A percentile compares a stretch with the other conserved stretches of the same genome.
Conservation (phyloP, 2,113 vertebrate species). For the Aegithalos caudatus region DNA sequence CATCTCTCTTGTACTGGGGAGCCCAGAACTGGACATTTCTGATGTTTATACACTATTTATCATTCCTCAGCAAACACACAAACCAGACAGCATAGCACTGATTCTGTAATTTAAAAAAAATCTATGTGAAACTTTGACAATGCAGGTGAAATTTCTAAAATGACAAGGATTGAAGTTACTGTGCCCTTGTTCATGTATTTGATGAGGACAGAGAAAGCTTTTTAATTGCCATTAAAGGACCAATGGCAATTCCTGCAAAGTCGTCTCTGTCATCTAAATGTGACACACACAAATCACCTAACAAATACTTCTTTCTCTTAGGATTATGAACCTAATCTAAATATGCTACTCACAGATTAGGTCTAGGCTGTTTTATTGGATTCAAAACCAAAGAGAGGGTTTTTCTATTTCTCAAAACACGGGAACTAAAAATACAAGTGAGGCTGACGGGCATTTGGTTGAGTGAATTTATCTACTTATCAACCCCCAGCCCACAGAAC, state of each 20-base stretch:
- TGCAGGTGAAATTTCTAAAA: background rate
- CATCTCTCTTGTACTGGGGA: background rate
- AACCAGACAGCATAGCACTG: background rate
- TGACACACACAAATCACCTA: background rate
- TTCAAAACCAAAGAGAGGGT: background rate
- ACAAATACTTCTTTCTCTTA: background rate
- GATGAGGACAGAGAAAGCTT: background rate
- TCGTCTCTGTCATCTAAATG: background rate
- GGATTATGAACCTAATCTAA: background rate
- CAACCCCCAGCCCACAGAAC: background rate
- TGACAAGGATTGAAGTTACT: background rate
- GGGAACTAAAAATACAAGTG: background rate
- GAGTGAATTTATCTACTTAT: background rate
- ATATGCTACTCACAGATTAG: background rate
- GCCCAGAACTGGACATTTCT: background rate
- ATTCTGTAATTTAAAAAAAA: background rate
- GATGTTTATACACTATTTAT: background rate
- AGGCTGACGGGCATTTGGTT: background rate
- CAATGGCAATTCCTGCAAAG: background rate
- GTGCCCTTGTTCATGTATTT: background rate
- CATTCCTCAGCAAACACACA: background rate
- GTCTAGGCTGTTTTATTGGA: background rate
- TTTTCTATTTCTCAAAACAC: background rate
- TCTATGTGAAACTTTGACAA: background rate
- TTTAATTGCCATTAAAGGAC: background rate